Base-by-base conservation (phyloP, 1,140 invertebrate genomes). In the Megalonaias nervosa region DNA sequence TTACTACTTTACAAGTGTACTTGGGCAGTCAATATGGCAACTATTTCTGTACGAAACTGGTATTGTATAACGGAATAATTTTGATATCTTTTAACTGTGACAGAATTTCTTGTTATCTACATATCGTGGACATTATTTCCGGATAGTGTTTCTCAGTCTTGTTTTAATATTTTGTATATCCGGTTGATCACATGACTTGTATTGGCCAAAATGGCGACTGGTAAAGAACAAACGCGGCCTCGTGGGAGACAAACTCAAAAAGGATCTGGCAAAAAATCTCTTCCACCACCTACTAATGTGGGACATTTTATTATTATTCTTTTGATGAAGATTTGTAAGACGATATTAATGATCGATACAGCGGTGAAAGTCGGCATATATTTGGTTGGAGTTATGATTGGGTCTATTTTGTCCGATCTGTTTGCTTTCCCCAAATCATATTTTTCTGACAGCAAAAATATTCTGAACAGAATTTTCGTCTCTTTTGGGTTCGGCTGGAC, bases 401-500 rank as follows among this genome's bases (percentile, higher is more conserved):
- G 96, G 14, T 98, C 97, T 3, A 91, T 98, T 1, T 92, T 98
- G 72, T 94, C 94, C 1, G 97, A 99, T 80, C 81, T 95, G 17
- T 93, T 90, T 66, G 94, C 58, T 93, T 96, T 91, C 73, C 96
- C 97, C 0, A 95, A 94, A 88, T 94, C 94, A 1, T 98, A 97
- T 85, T 95, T 99, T 84, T 94, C 96, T 14, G 92, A 94, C 85
- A 97, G 96, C 77, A 94, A 95, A 80, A 98, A 98, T 90, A 86
- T 97, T 56, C 94, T 98, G 19, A 99, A 99, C 91, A 92, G 94
- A 78, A 97, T 95, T 87, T 98, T 99, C 91, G 97, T 98, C 0
- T 98, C 98, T 90, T 94, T 97, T 86, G 96, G 96, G 67, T 99
- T 97, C 97, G 97, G 95, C 74, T 98, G 97, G 97, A 95, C 97